Evolutionary conservation across 2,888 invertebrate species (phyloP).

Genomic region (Apocheima hispidaria): DNA sequence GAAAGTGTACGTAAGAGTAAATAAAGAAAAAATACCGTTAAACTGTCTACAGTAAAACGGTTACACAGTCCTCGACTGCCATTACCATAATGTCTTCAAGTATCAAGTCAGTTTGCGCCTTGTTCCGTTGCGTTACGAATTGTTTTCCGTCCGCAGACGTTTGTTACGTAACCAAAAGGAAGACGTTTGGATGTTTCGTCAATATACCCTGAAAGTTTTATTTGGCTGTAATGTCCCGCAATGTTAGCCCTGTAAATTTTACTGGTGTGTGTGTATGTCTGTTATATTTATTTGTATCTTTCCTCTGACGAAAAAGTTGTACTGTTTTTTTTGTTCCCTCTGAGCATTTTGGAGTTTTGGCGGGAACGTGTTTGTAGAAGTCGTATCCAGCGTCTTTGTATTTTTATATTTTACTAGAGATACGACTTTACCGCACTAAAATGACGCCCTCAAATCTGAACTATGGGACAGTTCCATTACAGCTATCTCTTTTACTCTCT

Average conservation of each 20-base stretch:
- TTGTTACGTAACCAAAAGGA: constrained; percentile 19
- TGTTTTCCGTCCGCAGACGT: background rate
- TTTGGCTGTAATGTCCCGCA: constrained; percentile 18
- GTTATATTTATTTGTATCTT: background rate
- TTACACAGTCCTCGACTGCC: constrained; percentile 4
- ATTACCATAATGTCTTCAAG: constrained; percentile 1
- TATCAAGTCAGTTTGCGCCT: constrained; percentile 8
- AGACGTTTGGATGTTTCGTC: constrained; percentile 26
- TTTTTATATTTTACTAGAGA: too few species aligned
- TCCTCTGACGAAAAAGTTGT: too few species aligned
- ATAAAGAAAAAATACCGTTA: constrained; percentile 1
- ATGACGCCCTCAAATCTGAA: too few species aligned
- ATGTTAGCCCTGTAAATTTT: constrained; percentile 5
- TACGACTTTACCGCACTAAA: too few species aligned
- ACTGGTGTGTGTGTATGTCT: constrained; percentile 7
- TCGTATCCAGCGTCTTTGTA: too few species aligned
- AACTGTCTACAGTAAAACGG: constrained; percentile 4
- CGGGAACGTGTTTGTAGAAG: too few species aligned
- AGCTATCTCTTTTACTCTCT: too few species aligned
- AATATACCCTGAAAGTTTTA: constrained; percentile 33
- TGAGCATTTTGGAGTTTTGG: too few species aligned
- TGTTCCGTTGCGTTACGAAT: background rate
- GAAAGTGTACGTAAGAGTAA: too few species aligned
- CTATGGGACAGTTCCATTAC: too few species aligned
- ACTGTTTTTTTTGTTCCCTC: too few species aligned